phyloP scores from a whole-genome alignment of 2,797 vertebrate genomes.

The Schizopygopsis malacanthus region DNA sequence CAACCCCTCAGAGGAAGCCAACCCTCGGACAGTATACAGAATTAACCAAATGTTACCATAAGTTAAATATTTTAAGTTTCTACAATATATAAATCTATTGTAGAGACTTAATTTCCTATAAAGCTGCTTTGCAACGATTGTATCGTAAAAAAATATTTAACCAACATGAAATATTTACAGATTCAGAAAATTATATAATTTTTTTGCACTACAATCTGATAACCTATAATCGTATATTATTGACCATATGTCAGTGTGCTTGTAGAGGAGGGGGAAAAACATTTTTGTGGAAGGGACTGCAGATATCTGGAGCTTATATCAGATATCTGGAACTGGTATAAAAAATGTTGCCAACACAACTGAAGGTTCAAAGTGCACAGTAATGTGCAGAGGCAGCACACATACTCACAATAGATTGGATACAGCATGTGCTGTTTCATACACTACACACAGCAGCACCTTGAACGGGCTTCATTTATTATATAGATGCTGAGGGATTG shows the following conservation, averaged over 20 bases:
- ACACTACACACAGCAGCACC: background rate
- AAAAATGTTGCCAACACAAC: background rate
- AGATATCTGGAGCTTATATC: background rate
- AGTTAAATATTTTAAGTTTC: no score
- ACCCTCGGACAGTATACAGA: no score
- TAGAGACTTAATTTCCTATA: no score
- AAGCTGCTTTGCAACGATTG: no score
- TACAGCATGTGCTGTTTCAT: background rate
- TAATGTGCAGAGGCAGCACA: background rate
- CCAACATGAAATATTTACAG: background rate
- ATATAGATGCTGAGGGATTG: background rate
- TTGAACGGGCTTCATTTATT: background rate
- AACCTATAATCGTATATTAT: background rate
- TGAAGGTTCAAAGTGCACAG: constrained; percentile 13
- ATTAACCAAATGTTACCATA: no score
- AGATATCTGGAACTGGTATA: background rate
- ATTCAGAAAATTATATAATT: background rate
- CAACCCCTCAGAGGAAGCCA: no score
- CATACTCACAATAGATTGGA: background rate
- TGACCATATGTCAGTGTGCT: background rate
- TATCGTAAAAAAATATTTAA: background rate
- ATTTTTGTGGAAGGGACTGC: background rate
- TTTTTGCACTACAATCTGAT: background rate
- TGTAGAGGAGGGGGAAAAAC: no score
- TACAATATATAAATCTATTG: no score